Evolutionary conservation across 2,797 vertebrate genomes (phyloP), one percentile per base, ranked within the genome.

Genomic region (Trachurus trachurus): DNA sequence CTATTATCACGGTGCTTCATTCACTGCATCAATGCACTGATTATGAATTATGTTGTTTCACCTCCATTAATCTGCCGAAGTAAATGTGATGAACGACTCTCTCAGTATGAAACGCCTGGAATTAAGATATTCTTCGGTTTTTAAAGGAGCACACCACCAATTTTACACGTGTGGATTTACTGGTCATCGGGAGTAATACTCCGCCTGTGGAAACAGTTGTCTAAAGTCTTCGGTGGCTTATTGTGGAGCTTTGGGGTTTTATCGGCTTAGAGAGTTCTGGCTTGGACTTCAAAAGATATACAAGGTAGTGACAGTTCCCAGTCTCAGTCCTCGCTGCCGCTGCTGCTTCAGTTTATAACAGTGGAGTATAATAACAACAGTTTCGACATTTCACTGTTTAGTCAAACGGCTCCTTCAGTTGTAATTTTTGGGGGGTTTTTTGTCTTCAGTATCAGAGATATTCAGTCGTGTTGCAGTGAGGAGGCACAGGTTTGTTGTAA

Each of bases 11-110:
- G 44, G 17, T 47, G 29, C 31, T 64, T 57, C 26, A 76, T 29
- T 82, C 34, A 22, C 52, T 68, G 45, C 56, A 66, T 71, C 40
- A 21, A 0, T 60, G 19, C 29, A n/a, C 64, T 74, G 4, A 65
- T 78, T 70, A 66, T 57, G 52, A 57, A 73, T 65, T 11, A 78
- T 45, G 50, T 52, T 67, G 59, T 79, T 59, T 82, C 65, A 66
- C 39, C 56, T 70, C 57, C 58, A 66, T 81, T 71, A 52, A 76
- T 78, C 40, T 59, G 54, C 45, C 45, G 16, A 70, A 69, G 59
- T 1, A 66, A 52, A 71, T n/a, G 12, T 13, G 40, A 70, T 10
- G 12, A 71, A 76, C 50, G 39, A 57, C 53, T 66, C 39, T 52
- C 13, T 3, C 19, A 29, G 15, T 40, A 13, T 57, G 26, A 84